phyloP scores from a whole-genome alignment of 2,888 invertebrate genomes.

The Eupsilia transversa region DNA sequence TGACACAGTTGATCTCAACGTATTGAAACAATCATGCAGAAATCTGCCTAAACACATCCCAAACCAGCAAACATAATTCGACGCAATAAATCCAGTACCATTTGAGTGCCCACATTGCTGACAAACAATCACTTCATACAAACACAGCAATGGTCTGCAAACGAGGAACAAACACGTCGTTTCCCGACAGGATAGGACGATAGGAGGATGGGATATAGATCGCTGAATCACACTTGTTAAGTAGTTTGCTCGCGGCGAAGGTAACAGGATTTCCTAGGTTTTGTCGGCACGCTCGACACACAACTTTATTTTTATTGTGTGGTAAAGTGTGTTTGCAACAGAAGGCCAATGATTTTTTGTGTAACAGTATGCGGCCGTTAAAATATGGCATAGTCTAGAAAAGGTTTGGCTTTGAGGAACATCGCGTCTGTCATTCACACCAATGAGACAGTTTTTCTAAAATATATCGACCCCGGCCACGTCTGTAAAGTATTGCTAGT shows the following conservation, averaged over 20 bases:
- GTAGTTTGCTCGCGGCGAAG: constrained; percentile 36
- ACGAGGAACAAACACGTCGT: constrained; percentile 32
- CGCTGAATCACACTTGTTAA: constrained; percentile 51
- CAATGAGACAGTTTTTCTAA: not conserved
- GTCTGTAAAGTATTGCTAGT: not conserved
- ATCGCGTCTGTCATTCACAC: not conserved
- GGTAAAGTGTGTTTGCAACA: not conserved
- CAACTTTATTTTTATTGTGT: constrained; percentile 28
- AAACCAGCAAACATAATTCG: not conserved
- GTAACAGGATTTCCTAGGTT: constrained; percentile 40
- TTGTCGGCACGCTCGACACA: constrained; percentile 9
- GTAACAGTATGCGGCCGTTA: not conserved
- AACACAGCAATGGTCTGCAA: constrained; percentile 34
- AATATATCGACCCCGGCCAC: not conserved
- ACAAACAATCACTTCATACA: constrained; percentile 23
- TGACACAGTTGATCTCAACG: not conserved
- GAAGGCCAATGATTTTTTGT: not conserved
- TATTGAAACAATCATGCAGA: not conserved
- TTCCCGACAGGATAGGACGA: not conserved
- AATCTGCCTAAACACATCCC: not conserved
- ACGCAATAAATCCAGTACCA: constrained; percentile 15
- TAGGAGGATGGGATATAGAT: constrained; percentile 16
- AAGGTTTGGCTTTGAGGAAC: not conserved
- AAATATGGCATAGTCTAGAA: not conserved
- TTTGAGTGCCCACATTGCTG: constrained; percentile 8